These are phyloP conservation scores for Tauraco hartlaubi DNA, from an alignment of 2,797 vertebrate species.

Conservation along the genomic window DNA sequence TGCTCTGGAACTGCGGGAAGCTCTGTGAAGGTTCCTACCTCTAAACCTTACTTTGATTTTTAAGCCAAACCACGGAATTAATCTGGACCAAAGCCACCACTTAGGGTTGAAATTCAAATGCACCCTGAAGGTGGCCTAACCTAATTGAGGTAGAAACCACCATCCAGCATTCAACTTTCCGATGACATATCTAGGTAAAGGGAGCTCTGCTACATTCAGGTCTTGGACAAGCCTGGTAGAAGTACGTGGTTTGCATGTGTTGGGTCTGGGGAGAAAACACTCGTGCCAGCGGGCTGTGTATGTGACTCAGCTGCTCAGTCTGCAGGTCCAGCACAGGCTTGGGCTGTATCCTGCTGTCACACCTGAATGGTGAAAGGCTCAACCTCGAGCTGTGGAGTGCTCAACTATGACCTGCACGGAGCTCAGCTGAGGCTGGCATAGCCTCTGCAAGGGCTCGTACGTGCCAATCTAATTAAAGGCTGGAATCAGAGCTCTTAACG, in stretches of 20 bases:
- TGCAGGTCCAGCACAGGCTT: background rate
- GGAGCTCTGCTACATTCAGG: background rate
- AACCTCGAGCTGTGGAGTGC: background rate
- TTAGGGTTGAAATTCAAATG: background rate
- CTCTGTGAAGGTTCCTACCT: background rate
- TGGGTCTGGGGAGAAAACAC: background rate
- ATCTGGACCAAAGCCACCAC: background rate
- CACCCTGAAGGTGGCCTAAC: background rate
- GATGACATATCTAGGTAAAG: background rate
- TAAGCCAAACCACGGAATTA: background rate
- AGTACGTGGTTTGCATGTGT: background rate
- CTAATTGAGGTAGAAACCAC: slow-evolving; percentile 11
- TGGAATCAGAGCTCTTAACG: background rate
- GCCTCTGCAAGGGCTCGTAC: background rate
- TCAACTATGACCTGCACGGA: background rate
- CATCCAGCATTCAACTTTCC: background rate
- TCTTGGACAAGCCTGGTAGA: background rate
- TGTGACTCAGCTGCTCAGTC: background rate
- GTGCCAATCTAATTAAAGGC: background rate
- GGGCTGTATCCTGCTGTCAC: background rate
- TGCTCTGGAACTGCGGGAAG: background rate
- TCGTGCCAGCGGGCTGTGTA: background rate
- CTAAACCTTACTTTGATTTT: background rate
- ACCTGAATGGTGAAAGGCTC: background rate
- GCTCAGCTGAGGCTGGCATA: background rate